Evolutionary conservation across 1,140 invertebrate genomes (phyloP), one percentile per base, ranked within the genome.

Genomic region (Gyrodactylus salaris): DNA sequence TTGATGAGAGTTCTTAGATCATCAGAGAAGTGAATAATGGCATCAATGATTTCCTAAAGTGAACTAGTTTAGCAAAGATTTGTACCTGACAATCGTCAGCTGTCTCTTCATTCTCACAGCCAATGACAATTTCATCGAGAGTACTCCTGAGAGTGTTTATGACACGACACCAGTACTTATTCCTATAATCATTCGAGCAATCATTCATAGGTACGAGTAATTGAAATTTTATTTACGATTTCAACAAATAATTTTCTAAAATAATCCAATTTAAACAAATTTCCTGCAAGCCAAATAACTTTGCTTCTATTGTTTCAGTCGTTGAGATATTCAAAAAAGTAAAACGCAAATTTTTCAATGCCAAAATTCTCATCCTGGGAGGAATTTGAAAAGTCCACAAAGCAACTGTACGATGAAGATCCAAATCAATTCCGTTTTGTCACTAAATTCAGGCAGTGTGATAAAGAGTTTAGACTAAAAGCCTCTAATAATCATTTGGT

Each of bases 121-220:
- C 85, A 74, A 83, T 79, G 77, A 85, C 86, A 54, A 86, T 85
- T 75, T 84, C 84, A 83, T 87, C 85, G 72, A 94, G 87, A 25
- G 90, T 88, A 77, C 90, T 81, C 79, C 91, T 87, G 69, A 96
- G 82, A 82, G 94, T 94, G 68, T 90, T 89, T 83, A 94, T 93
- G 27, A 96, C 81, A 77, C 92, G 85, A 1, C 89, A 88, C 91
- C 91, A 96, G 79, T 94, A 93, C 68, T 54, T 54, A 7, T 54
- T 7, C 34, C 34, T 54, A 54, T 54, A 54, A 54, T 54, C n/a
- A 54, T 54, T n/a, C 7, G 34, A 16, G 34, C n/a, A 54, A 16
- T 54, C n/a, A n/a, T n/a, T n/a, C n/a, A n/a, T n/a, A n/a, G n/a
- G n/a, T n/a, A n/a, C n/a, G n/a, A n/a, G n/a, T n/a, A n/a, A n/a